Conservation (phyloP, 2,113 vertebrate species). For the Siniperca chuatsi region DNA sequence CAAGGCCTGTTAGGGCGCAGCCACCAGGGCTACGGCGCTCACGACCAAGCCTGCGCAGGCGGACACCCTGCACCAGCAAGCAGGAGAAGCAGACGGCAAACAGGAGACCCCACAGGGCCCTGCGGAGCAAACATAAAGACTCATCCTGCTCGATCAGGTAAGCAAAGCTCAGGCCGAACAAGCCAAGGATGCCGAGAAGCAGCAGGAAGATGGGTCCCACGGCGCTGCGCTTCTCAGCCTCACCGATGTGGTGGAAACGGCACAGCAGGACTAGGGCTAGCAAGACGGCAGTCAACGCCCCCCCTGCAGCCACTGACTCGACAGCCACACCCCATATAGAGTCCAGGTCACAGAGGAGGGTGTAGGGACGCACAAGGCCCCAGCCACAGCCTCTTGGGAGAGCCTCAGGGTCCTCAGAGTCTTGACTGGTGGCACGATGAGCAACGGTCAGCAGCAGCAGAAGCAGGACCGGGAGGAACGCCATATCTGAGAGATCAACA, state of each 20-base stretch:
- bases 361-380: conserved; percentile 90
- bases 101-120: conserved; percentile 93
- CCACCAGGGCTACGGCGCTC: conserved; percentile 90
- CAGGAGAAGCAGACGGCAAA: conserved; percentile 96
- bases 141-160: conserved; percentile 95
- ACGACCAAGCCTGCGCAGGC: conserved; percentile 89
- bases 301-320: conserved; percentile 90
- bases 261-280: conserved; percentile 91
- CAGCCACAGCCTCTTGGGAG: conserved; percentile 91
- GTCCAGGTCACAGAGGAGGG: conserved; percentile 95
- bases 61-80: conserved; percentile 91
- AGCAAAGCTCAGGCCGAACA: conserved; percentile 93
- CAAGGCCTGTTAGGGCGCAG: conserved; percentile 89
- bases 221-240: conserved; percentile 92
- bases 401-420: conserved; percentile 82
- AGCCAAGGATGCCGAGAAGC: conserved; percentile 90
- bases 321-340: conserved; percentile 95
- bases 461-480: conserved; percentile 72
- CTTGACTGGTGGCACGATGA: conserved; percentile 75
- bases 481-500: conserved; percentile 76
- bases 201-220: conserved; percentile 93
- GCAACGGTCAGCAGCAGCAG: conserved; percentile 87
- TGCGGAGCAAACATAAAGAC: conserved; percentile 88
- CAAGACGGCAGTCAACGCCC: conserved; percentile 88
- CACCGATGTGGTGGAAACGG: conserved; percentile 91